phyloP scores from a whole-genome alignment of 2,888 invertebrate genomes.

The Dolichomitus sp. region DNA sequence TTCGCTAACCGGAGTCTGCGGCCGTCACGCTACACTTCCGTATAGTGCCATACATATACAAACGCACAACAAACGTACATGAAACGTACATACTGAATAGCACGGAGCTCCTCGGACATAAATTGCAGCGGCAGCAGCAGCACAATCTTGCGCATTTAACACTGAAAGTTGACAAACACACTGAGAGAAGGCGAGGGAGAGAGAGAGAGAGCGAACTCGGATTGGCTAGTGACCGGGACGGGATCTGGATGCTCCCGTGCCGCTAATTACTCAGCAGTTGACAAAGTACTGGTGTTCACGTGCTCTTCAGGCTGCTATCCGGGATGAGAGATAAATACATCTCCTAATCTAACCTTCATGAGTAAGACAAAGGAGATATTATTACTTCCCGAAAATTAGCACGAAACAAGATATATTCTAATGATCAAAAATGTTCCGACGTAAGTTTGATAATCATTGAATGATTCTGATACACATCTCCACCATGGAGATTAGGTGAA shows the following conservation, averaged over 20 bases:
- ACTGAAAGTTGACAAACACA: conserved; percentile 61
- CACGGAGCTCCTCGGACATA: conserved; percentile 61
- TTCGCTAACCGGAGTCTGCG: conserved; percentile 64
- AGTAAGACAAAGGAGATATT: neutral
- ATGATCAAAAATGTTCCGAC: too few relatives aligned
- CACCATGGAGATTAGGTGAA: too few relatives aligned
- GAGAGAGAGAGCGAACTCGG: conserved; percentile 42
- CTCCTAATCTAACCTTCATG: neutral
- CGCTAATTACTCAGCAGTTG: conserved; percentile 80
- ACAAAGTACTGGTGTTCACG: conserved; percentile 78
- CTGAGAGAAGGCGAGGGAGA: conserved; percentile 27
- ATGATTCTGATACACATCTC: too few relatives aligned
- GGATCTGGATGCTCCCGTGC: conserved; percentile 37
- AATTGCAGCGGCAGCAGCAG: conserved; percentile 58
- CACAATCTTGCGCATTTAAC: conserved; percentile 69
- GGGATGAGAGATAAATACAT: conserved; percentile 37
- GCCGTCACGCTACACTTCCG: conserved; percentile 66
- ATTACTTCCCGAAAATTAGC: neutral
- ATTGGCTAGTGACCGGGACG: conserved; percentile 4
- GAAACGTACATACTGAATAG: conserved; percentile 21
- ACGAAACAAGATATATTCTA: too few relatives aligned
- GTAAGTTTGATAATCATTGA: too few relatives aligned
- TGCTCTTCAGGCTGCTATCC: conserved; percentile 49
- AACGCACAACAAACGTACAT: conserved; percentile 1
- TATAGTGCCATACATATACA: neutral